phyloP scores from a whole-genome alignment of 1,140 invertebrate species.

The Drosophila nikananu region DNA sequence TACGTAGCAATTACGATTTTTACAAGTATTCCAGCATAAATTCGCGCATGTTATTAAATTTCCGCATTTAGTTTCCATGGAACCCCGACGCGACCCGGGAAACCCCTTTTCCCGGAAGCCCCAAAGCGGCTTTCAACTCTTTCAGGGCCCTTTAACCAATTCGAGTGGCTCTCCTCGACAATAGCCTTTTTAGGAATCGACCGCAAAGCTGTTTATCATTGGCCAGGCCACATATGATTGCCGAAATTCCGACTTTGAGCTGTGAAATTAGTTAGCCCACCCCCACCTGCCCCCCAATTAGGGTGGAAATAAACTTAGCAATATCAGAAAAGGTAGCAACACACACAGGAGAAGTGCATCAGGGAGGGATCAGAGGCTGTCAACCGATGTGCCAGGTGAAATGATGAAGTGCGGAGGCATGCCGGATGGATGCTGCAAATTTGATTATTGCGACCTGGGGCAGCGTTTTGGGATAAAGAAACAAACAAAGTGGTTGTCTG shows the following conservation, averaged over 20 bases:
- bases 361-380: slow-evolving; percentile 11
- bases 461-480: slow-evolving; percentile 23
- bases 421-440: slow-evolving; percentile 33
- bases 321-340: slow-evolving; percentile 12
- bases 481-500: slow-evolving; percentile 32
- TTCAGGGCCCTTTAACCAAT: slow-evolving; percentile 18
- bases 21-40: not conserved
- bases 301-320: slow-evolving; percentile 29
- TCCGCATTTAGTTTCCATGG: slow-evolving; percentile 14
- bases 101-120: not conserved
- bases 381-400: slow-evolving; percentile 1
- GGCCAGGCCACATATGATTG: slow-evolving; percentile 11
- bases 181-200: slow-evolving; percentile 20
- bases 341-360: slow-evolving; percentile 5
- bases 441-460: slow-evolving; percentile 65
- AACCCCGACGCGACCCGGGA: not conserved
- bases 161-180: not conserved
- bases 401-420: slow-evolving; percentile 3
- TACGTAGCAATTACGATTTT: not conserved
- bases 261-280: slow-evolving; percentile 15
- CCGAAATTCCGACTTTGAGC: slow-evolving; percentile 2
- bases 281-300: not conserved
- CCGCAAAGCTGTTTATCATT: slow-evolving; percentile 41
- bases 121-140: slow-evolving; percentile 26
- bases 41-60: not conserved